These are phyloP conservation scores for Phymastichus coffea DNA, from an alignment of 1,140 invertebrate species.

Conservation along the genomic window DNA sequence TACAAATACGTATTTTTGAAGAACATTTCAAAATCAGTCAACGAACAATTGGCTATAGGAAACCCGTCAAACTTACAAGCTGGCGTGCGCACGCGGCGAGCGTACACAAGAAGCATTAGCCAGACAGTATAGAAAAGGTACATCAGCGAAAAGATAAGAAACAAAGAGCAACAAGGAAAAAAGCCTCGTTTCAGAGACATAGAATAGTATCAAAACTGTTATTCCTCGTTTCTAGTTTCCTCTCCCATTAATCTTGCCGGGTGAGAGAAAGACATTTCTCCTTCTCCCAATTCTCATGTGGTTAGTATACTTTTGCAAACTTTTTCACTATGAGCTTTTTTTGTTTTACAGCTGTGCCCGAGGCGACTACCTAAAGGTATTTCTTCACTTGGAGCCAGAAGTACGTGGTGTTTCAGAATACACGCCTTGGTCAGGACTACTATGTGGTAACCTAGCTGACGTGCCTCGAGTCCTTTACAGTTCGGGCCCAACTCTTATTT, in stretches of 20 bases:
- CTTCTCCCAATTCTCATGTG: not conserved
- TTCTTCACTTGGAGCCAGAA: constrained; percentile 68
- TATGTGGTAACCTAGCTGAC: constrained; percentile 73
- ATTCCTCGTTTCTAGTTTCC: too few species aligned
- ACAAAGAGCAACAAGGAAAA: not conserved
- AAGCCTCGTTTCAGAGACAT: too few species aligned
- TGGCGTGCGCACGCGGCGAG: not conserved
- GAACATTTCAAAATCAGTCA: too few species aligned
- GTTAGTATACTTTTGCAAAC: too few species aligned
- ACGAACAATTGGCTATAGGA: too few species aligned
- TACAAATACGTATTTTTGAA: too few species aligned
- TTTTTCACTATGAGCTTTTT: too few species aligned
- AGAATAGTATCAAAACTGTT: too few species aligned
- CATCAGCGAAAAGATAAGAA: not conserved
- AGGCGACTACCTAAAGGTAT: constrained; percentile 80
- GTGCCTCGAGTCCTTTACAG: constrained; percentile 78
- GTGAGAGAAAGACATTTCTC: too few species aligned
- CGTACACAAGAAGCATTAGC: constrained; percentile 12
- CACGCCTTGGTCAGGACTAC: constrained; percentile 71
- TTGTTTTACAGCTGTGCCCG: constrained; percentile 69
- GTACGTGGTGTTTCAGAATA: constrained; percentile 73
- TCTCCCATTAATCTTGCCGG: too few species aligned
- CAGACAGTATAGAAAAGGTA: not conserved
- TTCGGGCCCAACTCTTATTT: constrained; percentile 74
- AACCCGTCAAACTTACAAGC: too few species aligned